Evolutionary conservation across 2,888 invertebrate species (phyloP), one percentile per base, ranked within the genome.

Genomic region (Aspidapion aeneum): DNA sequence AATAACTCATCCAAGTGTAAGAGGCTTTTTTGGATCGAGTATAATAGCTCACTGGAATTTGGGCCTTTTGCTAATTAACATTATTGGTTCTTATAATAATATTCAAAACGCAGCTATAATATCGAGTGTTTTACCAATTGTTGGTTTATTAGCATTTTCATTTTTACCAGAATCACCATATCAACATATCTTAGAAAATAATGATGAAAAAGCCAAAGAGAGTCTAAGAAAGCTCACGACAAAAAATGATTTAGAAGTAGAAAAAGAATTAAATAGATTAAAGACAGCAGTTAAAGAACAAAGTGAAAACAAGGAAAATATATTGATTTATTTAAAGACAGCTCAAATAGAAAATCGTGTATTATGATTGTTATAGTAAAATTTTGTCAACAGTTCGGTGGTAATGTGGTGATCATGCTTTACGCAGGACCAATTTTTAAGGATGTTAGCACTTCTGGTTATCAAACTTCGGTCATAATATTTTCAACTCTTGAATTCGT

Each of bases 91-190:
- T 0, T 80, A 79, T 62, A 71, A 83, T 1, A 76, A 78, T 7
- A 86, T 86, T 75, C 74, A 78, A 22, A 74, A 75, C 21, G 73
- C 86, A 16, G 85, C 86, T 9, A 68, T 82, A 1, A 72, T 83
- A n/a, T 82, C 82, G 1, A 74, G 83, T 7, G 63, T 79, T 0
- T 71, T 84, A 9, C 82, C 85, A 0, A 65, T 84, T 7, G 20
- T 83, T 0, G 79, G 82, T 50, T 73, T 84, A 18, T 19, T 81
- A 0, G 76, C 81, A 0, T 82, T 85, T 69, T 68, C 79, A 5
- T 82, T 82, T 67, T 82, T 86, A 78, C 87, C 87, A 0, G 87
- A 87, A 73, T 84, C 85, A 1, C 87, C 88, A 0, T 82, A 85
- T 59, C 83, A 77, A 68, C 72, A 80, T 35, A 68, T 84, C 9